These are phyloP conservation scores for Lophotriccus pileatus DNA, from an alignment of 2,797 vertebrate genomes.

Conservation along the genomic window DNA sequence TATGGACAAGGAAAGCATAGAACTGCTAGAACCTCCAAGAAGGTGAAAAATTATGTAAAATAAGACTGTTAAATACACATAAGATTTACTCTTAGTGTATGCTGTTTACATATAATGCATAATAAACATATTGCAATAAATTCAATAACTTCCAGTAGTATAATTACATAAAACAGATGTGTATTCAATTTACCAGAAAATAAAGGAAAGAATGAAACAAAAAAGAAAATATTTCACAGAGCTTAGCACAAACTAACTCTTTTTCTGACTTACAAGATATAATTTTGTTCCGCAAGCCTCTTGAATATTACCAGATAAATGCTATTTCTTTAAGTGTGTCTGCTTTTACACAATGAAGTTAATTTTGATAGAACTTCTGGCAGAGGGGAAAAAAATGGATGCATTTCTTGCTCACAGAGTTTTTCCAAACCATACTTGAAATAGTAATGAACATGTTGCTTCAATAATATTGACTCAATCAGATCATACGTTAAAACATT, in stretches of 20 bases:
- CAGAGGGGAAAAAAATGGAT: neutral
- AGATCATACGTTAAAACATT: constrained; percentile 81
- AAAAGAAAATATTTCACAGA: neutral
- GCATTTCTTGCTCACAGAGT: neutral
- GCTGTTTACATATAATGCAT: constrained; percentile 32
- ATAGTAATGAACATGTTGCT: constrained; percentile 74
- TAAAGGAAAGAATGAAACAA: neutral
- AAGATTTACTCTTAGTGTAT: constrained; percentile 4
- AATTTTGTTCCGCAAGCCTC: neutral
- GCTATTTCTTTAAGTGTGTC: neutral
- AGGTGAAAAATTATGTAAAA: constrained; percentile 43
- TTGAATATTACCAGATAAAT: neutral
- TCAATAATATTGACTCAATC: constrained; percentile 80
- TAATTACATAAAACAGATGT: constrained; percentile 22
- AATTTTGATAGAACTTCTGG: neutral
- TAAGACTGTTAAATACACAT: neutral
- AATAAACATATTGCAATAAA: constrained; percentile 47
- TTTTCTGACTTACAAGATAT: neutral
- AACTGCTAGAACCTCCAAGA: neutral
- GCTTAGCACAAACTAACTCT: neutral
- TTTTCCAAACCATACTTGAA: constrained; percentile 56
- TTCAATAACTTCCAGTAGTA: neutral
- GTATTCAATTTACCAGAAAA: neutral
- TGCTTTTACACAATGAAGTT: neutral
- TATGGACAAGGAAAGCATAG: neutral